Evolutionary conservation across 2,797 vertebrate species (phyloP).

Genomic region (Furcifer pardalis): DNA sequence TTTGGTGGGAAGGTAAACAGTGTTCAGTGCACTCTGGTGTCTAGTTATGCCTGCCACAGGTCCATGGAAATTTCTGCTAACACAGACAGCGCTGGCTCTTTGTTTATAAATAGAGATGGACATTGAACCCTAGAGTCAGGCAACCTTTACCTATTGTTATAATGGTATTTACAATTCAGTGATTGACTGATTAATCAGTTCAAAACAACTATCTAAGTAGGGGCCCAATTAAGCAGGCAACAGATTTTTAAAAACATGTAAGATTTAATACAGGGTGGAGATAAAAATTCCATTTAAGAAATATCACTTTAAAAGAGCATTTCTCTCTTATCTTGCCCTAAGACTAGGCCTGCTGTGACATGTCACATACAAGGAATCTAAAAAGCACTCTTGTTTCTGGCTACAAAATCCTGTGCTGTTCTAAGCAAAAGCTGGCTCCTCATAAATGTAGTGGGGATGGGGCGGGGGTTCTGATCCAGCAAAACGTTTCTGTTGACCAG

Average conservation of each 20-base stretch:
- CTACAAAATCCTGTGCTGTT: not conserved
- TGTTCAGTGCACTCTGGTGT: too few species aligned
- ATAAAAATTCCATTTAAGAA: not conserved
- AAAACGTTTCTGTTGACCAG: not conserved
- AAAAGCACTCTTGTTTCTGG: not conserved
- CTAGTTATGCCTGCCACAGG: too few species aligned
- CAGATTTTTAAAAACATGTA: not conserved
- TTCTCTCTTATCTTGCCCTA: not conserved
- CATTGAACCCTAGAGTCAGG: too few species aligned
- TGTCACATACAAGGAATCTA: not conserved
- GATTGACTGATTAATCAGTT: not conserved
- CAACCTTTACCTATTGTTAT: not conserved
- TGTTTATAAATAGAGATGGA: too few species aligned
- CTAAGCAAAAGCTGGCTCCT: not conserved
- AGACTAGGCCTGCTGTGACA: not conserved
- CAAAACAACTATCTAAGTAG: not conserved
- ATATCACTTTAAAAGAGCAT: not conserved
- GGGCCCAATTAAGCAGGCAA: not conserved
- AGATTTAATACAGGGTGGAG: not conserved
- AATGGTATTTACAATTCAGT: not conserved
- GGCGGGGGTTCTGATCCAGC: not conserved
- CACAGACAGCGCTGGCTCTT: too few species aligned
- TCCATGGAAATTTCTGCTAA: too few species aligned
- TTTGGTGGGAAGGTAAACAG: too few species aligned
- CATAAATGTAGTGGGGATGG: not conserved